Evolutionary conservation across 2,113 vertebrate species (phyloP).

Genomic region (Raja brachyura): DNA sequence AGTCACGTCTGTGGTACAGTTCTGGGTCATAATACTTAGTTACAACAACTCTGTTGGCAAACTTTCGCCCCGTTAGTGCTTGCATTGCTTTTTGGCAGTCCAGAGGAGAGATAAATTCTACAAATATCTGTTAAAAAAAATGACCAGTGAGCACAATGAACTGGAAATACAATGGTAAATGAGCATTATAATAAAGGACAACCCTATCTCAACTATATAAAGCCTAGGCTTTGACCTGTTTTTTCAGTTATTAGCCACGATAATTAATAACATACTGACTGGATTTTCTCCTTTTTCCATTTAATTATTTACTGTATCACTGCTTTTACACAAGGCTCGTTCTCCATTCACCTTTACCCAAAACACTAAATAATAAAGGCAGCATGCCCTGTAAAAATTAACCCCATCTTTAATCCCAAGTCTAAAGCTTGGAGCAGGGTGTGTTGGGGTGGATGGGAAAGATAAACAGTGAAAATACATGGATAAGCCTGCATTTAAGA

Average conservation of each 20-base stretch:
- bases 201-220: not conserved
- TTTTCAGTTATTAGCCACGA: not conserved
- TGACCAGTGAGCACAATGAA: not conserved
- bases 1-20: slow-evolving; percentile 64
- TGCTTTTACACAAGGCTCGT: not conserved
- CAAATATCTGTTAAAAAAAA: slow-evolving; percentile 55
- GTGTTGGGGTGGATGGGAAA: not conserved
- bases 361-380: not conserved
- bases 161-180: not conserved
- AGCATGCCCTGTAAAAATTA: not conserved
- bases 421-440: not conserved
- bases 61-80: slow-evolving; percentile 63
- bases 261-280: not conserved
- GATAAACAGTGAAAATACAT: not conserved
- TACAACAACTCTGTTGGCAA: slow-evolving; percentile 66
- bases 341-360: not conserved
- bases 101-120: slow-evolving; percentile 59
- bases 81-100: slow-evolving; percentile 69
- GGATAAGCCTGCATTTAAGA: not conserved
- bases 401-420: not conserved
- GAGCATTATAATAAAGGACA: not conserved
- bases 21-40: slow-evolving; percentile 66
- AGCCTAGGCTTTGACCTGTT: not conserved
- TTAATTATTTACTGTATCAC: no score
- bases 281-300: not conserved